Evolutionary conservation across 1,140 invertebrate genomes (phyloP).

Genomic region (Sarcophaga peregrina): DNA sequence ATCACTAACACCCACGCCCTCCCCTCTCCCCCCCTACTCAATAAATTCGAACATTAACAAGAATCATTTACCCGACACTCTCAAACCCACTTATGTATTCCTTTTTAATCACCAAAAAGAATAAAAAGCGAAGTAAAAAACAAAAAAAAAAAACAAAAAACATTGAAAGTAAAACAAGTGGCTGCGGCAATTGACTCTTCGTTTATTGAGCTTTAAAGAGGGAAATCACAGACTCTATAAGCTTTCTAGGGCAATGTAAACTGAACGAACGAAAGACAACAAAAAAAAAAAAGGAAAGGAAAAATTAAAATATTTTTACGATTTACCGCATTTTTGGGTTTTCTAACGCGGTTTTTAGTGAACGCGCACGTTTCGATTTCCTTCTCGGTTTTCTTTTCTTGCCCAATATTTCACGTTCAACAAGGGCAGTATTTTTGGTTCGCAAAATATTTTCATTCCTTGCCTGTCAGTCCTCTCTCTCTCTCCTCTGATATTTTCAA

Average conservation of each 20-base stretch:
- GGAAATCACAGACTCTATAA: neutral
- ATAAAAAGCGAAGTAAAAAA: too few relatives aligned
- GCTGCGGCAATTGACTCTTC: neutral
- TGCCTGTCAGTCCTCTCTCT: neutral
- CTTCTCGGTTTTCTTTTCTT: neutral
- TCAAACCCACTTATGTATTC: neutral
- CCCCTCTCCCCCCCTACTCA: neutral
- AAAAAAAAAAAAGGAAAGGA: neutral
- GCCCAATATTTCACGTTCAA: neutral
- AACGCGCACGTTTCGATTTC: neutral
- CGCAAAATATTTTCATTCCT: too few relatives aligned
- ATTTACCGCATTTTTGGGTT: slow-evolving; percentile 37
- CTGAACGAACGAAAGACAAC: too few relatives aligned
- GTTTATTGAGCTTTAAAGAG: too few relatives aligned
- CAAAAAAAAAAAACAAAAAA: too few relatives aligned
- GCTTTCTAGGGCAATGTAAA: too few relatives aligned
- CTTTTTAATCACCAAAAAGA: too few relatives aligned
- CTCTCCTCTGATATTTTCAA: neutral
- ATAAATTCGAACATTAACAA: too few relatives aligned
- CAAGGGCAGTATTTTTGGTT: slow-evolving; percentile 2
- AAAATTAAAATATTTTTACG: slow-evolving; percentile 23
- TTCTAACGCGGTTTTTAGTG: slow-evolving; percentile 6
- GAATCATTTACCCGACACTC: too few relatives aligned
- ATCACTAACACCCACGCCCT: too few relatives aligned
- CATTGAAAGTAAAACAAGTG: too few relatives aligned